A percentile compares a stretch with the other conserved stretches of the same genome.
These are phyloP conservation scores for Emys orbicularis DNA, from an alignment of 2,797 vertebrate genomes.

Conservation along the genomic window DNA sequence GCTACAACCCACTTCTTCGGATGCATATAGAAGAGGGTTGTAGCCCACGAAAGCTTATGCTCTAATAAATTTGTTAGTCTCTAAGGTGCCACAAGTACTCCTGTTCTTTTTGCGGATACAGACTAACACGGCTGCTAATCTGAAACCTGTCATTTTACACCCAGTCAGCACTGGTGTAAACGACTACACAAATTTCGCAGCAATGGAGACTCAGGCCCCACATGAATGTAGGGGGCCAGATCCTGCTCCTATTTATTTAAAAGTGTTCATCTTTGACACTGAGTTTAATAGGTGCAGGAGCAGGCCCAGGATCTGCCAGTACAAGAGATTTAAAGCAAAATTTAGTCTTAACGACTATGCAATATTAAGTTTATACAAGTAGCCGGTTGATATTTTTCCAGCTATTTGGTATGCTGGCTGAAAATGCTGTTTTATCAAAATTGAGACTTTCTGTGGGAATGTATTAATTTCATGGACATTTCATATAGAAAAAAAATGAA, in stretches of 20 bases:
- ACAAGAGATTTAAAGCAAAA: background rate
- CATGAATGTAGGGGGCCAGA: background rate
- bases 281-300: background rate
- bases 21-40: no score
- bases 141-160: background rate
- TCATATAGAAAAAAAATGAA: no score
- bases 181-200: background rate
- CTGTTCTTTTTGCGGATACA: no score
- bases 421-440: background rate
- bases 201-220: background rate
- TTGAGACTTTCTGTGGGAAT: background rate
- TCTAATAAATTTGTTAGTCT: no score
- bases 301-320: background rate
- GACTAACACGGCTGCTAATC: no score
- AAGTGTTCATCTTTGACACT: background rate
- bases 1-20: no score
- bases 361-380: background rate
- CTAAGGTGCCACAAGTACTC: no score
- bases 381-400: background rate
- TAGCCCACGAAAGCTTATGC: no score
- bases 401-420: background rate
- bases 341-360: background rate
- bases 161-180: background rate
- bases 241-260: background rate
- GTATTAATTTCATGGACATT: background rate